Evolutionary conservation across 2,888 invertebrate species (phyloP).

Genomic region (Gasteruption jaculator): DNA sequence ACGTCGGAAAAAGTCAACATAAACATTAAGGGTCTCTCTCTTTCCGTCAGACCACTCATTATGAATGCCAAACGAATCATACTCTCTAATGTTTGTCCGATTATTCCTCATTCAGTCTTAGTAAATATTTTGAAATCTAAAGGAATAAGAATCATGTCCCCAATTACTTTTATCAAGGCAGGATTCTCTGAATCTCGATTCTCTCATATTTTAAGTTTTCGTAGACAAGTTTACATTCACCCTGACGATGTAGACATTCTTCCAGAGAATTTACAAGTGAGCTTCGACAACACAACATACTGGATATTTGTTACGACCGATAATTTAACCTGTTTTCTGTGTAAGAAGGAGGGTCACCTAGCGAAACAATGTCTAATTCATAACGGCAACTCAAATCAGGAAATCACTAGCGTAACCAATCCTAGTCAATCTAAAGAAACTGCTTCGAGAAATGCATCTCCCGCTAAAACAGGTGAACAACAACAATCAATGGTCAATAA

Average conservation of each 20-base stretch:
- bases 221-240: slow-evolving; percentile 20
- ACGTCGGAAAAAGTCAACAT: neutral
- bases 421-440: too few species aligned
- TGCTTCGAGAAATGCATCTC: too few species aligned
- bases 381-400: too few species aligned
- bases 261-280: slow-evolving; percentile 11
- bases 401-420: too few species aligned
- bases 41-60: neutral
- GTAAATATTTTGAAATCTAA: slow-evolving; percentile 10
- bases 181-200: slow-evolving; percentile 25
- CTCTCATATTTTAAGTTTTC: slow-evolving; percentile 27
- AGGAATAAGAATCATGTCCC: slow-evolving; percentile 22
- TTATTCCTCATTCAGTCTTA: neutral
- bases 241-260: slow-evolving; percentile 17
- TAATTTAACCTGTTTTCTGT: neutral
- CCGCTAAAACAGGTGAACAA: too few species aligned
- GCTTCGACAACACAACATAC: slow-evolving; percentile 11
- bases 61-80: neutral
- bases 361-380: slow-evolving; percentile 4
- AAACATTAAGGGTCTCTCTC: neutral
- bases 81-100: slow-evolving; percentile 1
- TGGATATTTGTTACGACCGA: slow-evolving; percentile 10
- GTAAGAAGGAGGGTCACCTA: neutral
- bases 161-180: slow-evolving; percentile 26
- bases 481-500: too few species aligned